These are phyloP conservation scores for Cephus spinipes DNA, from an alignment of 2,888 invertebrate genomes.

Conservation along the genomic window DNA sequence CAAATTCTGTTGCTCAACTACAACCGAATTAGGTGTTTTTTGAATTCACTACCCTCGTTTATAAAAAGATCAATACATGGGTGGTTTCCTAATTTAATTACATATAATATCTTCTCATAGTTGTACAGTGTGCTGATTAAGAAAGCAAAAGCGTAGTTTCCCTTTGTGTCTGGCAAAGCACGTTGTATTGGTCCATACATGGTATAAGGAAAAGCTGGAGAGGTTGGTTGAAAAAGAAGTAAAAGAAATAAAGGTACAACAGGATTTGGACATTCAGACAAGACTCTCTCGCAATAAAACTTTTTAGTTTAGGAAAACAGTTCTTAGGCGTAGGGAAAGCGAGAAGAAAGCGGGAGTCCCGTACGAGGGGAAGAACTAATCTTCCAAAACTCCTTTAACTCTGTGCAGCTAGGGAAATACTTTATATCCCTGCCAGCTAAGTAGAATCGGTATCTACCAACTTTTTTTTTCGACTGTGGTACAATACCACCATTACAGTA, in stretches of 20 bases:
- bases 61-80: too few relatives aligned
- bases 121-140: background rate
- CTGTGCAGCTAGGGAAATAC: slow-evolving; percentile 18
- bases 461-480: background rate
- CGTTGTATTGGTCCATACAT: background rate
- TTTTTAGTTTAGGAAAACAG: slow-evolving; percentile 9
- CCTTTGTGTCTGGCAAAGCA: background rate
- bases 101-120: background rate
- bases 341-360: slow-evolving; percentile 18
- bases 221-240: background rate
- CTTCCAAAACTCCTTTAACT: slow-evolving; percentile 37
- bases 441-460: background rate
- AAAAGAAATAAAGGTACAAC: background rate
- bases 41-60: too few relatives aligned
- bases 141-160: background rate
- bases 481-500: background rate
- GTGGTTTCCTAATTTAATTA: background rate
- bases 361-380: slow-evolving; percentile 30
- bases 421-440: slow-evolving; percentile 17
- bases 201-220: background rate
- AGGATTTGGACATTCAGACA: slow-evolving; percentile 24
- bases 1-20: background rate
- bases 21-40: too few relatives aligned
- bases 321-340: slow-evolving; percentile 13
- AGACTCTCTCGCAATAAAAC: slow-evolving; percentile 23